Conservation (phyloP, 2,113 vertebrate species). For the Tupaia tana region DNA sequence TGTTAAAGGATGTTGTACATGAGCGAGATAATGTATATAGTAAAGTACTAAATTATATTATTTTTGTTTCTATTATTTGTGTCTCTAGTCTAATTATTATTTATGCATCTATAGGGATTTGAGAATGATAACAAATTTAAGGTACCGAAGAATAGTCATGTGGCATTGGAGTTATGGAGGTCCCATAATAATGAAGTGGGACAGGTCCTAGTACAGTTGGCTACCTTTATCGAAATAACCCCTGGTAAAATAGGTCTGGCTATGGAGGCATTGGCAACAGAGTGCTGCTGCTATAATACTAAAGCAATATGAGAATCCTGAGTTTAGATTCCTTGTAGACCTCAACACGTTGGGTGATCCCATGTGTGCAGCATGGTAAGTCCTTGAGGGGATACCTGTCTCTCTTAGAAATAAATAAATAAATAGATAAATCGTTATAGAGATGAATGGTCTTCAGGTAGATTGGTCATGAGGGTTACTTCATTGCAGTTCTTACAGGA, state of each 20-base stretch:
- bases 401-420: too few species aligned
- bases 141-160: not conserved
- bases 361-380: too few species aligned
- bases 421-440: too few species aligned
- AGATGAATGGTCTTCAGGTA: not conserved
- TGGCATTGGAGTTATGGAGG: not conserved
- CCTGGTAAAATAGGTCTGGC: not conserved
- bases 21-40: not conserved
- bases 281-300: too few species aligned
- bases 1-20: constrained; percentile 14
- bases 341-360: too few species aligned
- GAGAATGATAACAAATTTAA: not conserved
- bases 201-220: not conserved
- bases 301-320: too few species aligned
- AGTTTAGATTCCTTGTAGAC: too few species aligned
- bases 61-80: constrained; percentile 25
- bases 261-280: too few species aligned
- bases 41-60: not conserved
- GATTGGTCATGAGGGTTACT: not conserved
- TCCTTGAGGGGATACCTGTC: too few species aligned
- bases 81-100: not conserved
- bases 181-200: not conserved
- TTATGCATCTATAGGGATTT: not conserved
- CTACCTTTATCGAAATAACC: not conserved
- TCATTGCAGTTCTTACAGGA: not conserved